Percentiles rank a stretch among this genome's conserved stretches.
Evolutionary conservation across 1,140 invertebrate genomes (phyloP).

Genomic region (Argopecten irradians): DNA sequence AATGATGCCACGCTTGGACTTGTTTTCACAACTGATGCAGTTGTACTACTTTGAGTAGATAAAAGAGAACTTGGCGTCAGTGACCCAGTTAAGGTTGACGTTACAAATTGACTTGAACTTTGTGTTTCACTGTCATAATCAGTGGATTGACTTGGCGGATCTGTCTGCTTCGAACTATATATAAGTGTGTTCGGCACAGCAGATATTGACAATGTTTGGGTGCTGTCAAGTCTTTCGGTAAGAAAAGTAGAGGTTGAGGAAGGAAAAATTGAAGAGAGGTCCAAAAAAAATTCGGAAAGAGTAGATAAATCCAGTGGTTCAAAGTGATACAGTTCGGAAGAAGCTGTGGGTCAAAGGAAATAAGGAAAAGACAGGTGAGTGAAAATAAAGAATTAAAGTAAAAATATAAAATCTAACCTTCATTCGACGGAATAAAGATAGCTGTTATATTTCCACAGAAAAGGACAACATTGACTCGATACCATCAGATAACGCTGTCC

Average conservation of each 20-base stretch:
- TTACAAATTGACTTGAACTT: too few relatives aligned
- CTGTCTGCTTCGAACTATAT: neutral
- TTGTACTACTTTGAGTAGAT: neutral
- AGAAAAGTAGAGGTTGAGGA: neutral
- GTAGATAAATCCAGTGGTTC: neutral
- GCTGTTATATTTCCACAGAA: neutral
- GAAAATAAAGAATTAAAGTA: neutral
- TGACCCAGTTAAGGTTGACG: neutral
- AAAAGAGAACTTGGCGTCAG: neutral
- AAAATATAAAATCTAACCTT: neutral
- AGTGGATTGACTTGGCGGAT: too few relatives aligned
- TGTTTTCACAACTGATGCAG: neutral
- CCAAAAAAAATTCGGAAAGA: neutral
- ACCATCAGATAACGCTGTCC: too few relatives aligned
- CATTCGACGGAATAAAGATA: neutral
- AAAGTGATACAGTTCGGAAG: neutral
- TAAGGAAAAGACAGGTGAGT: neutral
- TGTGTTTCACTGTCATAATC: too few relatives aligned
- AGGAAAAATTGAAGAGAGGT: neutral
- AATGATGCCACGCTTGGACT: neutral
- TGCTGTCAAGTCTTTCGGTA: neutral
- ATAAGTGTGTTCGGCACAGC: neutral
- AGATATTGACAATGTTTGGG: neutral
- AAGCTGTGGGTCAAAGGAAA: neutral
- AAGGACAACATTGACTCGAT: neutral